These are phyloP conservation scores for Ariopsis seemanni DNA, from an alignment of 2,113 vertebrate species.

Conservation along the genomic window DNA sequence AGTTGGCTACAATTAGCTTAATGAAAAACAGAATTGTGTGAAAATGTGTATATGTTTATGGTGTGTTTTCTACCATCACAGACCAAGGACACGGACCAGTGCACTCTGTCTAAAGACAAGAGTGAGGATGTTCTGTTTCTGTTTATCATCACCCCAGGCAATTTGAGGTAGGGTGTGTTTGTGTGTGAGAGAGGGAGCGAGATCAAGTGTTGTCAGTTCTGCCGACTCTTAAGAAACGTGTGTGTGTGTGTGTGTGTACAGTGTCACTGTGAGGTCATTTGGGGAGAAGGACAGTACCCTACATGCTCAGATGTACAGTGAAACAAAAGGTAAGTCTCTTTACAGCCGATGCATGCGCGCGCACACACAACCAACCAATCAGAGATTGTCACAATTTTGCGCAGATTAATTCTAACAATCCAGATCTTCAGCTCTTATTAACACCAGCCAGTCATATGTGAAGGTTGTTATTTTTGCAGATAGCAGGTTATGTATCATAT, in stretches of 20 bases:
- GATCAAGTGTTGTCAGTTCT: not conserved
- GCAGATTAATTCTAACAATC: not conserved
- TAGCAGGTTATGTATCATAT: not conserved
- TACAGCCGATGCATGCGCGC: not conserved
- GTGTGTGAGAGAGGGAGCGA: not conserved
- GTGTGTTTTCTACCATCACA: slow-evolving; percentile 44
- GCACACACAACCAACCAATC: not conserved
- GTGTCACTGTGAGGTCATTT: slow-evolving; percentile 64
- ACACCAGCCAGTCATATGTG: not conserved
- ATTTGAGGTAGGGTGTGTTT: slow-evolving; percentile 59
- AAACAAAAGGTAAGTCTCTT: slow-evolving; percentile 52
- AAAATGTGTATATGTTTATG: not conserved
- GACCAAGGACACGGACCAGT: slow-evolving; percentile 67
- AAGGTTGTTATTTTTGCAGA: not conserved
- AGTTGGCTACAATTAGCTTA: not conserved
- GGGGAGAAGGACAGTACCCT: slow-evolving; percentile 65
- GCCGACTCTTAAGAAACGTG: not conserved
- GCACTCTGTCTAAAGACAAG: slow-evolving; percentile 51
- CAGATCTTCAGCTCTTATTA: not conserved
- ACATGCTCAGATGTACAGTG: slow-evolving; percentile 29
- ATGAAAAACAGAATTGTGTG: too few species aligned
- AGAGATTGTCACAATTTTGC: not conserved
- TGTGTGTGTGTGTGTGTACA: slow-evolving; percentile 32
- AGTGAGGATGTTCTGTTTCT: slow-evolving; percentile 68
- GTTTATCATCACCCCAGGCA: slow-evolving; percentile 70